These are phyloP conservation scores for Drosophila arawakana DNA, from an alignment of 1,140 invertebrate genomes.

Conservation along the genomic window DNA sequence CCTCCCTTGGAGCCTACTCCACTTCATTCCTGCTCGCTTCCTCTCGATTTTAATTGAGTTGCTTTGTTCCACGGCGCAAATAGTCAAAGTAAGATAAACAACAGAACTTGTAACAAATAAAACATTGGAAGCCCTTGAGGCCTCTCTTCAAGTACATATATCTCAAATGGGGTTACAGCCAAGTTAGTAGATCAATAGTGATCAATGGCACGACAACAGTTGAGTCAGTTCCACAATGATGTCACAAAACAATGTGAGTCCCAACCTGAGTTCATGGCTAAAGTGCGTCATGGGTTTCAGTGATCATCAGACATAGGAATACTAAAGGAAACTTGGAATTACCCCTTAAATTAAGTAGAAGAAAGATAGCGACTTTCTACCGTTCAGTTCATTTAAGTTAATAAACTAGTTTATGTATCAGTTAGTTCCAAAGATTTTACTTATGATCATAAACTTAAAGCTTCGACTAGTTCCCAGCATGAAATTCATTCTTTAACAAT, in stretches of 20 bases:
- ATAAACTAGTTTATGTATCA: too few species aligned
- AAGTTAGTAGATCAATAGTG: conserved; percentile 6
- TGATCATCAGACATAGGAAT: background rate
- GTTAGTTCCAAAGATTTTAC: too few species aligned
- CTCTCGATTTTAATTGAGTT: conserved; percentile 66
- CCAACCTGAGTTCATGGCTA: background rate
- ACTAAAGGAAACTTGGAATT: background rate
- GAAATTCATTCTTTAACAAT: too few species aligned
- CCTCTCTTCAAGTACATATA: background rate
- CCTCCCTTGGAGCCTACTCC: background rate
- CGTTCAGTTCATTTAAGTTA: too few species aligned
- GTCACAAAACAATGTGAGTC: background rate
- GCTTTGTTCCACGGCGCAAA: conserved; percentile 41
- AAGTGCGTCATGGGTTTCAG: background rate
- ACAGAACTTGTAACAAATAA: background rate
- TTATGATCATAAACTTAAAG: too few species aligned
- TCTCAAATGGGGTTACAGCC: conserved; percentile 5
- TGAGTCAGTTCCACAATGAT: conserved; percentile 5
- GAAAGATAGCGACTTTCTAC: too few species aligned
- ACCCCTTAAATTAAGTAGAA: too few species aligned
- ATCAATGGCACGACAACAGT: background rate
- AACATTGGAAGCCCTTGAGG: conserved; percentile 1
- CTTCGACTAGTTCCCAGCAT: too few species aligned
- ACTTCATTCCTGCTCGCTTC: background rate
- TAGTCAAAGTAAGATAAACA: conserved; percentile 4